phyloP scores from a whole-genome alignment of 1,140 invertebrate species.

The Papilio polytes region DNA sequence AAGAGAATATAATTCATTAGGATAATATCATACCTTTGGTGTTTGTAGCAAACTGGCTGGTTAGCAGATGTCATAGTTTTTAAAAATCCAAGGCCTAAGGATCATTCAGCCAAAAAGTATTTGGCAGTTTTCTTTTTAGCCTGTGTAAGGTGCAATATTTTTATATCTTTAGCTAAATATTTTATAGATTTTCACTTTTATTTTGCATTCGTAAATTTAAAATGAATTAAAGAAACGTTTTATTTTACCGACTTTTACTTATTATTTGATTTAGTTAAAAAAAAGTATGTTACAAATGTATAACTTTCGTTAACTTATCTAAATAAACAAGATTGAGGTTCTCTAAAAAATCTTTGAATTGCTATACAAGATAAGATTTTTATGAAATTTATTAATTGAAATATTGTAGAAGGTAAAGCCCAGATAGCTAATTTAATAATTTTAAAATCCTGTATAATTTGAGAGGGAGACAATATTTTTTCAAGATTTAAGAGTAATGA shows the following conservation, averaged over 20 bases:
- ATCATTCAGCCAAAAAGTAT: not conserved
- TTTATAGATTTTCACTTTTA: not conserved
- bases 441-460: too few species aligned
- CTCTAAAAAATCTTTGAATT: not conserved
- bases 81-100: not conserved
- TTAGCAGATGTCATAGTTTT: constrained; percentile 16
- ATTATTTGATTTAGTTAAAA: not conserved
- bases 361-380: too few species aligned
- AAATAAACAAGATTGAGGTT: not conserved
- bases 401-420: not conserved
- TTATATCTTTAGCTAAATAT: constrained; percentile 23
- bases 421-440: not conserved
- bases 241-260: not conserved
- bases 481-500: constrained; percentile 16
- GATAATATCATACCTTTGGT: constrained; percentile 29
- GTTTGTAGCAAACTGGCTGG: constrained; percentile 27
- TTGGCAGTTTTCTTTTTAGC: not conserved
- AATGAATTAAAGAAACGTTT: not conserved
- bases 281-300: not conserved
- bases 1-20: constrained; percentile 33
- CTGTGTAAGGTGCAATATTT: constrained; percentile 4
- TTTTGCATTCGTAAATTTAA: not conserved
- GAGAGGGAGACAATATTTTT: not conserved
- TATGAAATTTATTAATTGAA: too few species aligned
- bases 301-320: not conserved